phyloP scores from a whole-genome alignment of 2,113 vertebrate species.

The Apodemus sylvaticus region DNA sequence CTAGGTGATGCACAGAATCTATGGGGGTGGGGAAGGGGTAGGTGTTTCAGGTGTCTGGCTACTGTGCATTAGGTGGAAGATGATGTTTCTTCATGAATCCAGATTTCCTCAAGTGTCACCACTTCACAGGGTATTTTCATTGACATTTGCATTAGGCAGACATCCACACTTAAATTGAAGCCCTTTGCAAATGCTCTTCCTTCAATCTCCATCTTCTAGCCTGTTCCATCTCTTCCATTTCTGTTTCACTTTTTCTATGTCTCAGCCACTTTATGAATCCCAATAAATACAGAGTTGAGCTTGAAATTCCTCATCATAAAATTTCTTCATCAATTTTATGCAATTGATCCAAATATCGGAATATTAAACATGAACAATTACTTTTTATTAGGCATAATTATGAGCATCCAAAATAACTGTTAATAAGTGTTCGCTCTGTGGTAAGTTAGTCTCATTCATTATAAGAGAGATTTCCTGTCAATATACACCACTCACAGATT shows the following conservation, averaged over 20 bases:
- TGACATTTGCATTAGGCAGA: slow-evolving; percentile 49
- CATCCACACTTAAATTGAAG: neutral
- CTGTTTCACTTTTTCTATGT: neutral
- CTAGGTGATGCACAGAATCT: neutral
- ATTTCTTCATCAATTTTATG: slow-evolving; percentile 1
- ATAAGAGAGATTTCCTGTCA: neutral
- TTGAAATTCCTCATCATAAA: neutral
- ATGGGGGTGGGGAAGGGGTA: slow-evolving; percentile 48
- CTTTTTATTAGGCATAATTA: neutral
- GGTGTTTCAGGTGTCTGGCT: slow-evolving; percentile 29
- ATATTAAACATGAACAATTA: neutral
- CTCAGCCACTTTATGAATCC: neutral
- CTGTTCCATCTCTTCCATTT: neutral
- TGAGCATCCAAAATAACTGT: neutral
- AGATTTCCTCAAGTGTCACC: slow-evolving; percentile 46
- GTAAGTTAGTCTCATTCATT: neutral
- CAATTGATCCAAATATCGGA: neutral
- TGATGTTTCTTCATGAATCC: slow-evolving; percentile 50
- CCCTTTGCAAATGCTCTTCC: neutral
- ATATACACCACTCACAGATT: neutral
- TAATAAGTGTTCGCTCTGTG: neutral
- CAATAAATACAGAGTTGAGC: neutral
- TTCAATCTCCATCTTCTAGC: slow-evolving; percentile 2
- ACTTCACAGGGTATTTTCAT: neutral
- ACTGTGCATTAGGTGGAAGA: slow-evolving; percentile 21